A percentile compares a stretch with the other conserved stretches of the same genome.
Conservation (phyloP, 2,113 vertebrate genomes). For the Gulo gulo region DNA sequence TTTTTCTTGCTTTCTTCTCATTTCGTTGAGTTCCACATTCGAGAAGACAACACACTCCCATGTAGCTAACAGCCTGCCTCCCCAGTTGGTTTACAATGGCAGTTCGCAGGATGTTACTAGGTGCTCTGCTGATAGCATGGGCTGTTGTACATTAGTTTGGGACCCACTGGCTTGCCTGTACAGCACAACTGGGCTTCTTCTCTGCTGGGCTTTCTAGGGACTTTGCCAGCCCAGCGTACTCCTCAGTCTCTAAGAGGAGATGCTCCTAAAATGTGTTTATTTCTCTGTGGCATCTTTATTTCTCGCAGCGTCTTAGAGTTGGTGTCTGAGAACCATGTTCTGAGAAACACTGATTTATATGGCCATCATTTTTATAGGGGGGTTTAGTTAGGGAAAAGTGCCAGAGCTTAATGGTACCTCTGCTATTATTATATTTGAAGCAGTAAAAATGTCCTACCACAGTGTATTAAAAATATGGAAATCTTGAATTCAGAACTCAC, state of each 20-base stretch:
- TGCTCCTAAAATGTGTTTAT: background rate
- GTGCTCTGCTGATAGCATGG: background rate
- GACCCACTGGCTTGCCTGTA: background rate
- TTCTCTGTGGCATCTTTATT: background rate
- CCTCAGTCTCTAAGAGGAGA: background rate
- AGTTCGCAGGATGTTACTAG: background rate
- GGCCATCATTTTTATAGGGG: background rate
- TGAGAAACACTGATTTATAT: background rate
- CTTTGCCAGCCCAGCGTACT: background rate
- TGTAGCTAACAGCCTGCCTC: background rate
- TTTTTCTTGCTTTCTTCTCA: background rate
- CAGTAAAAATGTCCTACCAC: background rate
- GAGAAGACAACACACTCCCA: background rate
- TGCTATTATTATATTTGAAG: background rate
- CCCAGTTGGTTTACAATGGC: background rate
- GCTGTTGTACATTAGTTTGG: background rate
- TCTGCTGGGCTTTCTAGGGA: background rate
- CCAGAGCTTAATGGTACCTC: background rate
- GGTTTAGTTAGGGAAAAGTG: background rate
- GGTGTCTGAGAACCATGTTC: background rate
- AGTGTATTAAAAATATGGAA: background rate
- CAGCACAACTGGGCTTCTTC: background rate
- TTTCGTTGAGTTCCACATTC: conserved; percentile 1
- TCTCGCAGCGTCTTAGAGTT: background rate
- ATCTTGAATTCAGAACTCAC: background rate